Evolutionary conservation across 2,113 vertebrate species (phyloP).

Genomic region (Cricetomys ansorgei): DNA sequence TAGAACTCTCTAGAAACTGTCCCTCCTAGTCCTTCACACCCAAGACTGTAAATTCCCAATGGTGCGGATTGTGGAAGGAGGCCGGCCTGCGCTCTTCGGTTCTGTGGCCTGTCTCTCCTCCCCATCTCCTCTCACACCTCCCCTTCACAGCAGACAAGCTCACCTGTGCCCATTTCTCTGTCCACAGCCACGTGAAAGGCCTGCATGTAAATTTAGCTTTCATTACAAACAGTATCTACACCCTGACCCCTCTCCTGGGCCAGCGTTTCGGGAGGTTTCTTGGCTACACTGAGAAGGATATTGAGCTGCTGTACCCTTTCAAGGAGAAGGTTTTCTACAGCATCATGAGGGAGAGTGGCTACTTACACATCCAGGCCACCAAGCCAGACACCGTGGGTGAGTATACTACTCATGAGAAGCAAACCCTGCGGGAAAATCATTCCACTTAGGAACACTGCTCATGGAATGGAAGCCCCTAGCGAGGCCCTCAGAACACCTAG

Average conservation of each 20-base stretch:
- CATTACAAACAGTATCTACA: rapidly evolving
- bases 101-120: background rate
- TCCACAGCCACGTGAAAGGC: no score
- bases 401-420: rapidly evolving
- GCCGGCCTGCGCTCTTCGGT: background rate
- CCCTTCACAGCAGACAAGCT: background rate
- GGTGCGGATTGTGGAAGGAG: background rate
- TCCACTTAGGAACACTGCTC: background rate
- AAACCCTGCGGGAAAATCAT: background rate
- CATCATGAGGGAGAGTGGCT: conserved; percentile 83
- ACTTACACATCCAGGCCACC: conserved; percentile 87
- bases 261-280: conserved; percentile 77
- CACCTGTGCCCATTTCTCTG: background rate
- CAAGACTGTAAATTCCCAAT: no score
- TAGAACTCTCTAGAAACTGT: background rate
- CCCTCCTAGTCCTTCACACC: background rate
- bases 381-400: no score
- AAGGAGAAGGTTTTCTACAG: conserved; percentile 79
- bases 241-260: conserved; percentile 77
- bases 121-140: background rate
- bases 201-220: conserved; percentile 86
- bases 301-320: conserved; percentile 82
- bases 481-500: background rate
- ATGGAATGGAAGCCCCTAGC: background rate
- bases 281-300: conserved; percentile 82